Percentiles rank a stretch among this genome's conserved stretches.
phyloP scores from a whole-genome alignment of 2,888 invertebrate genomes.

The Hermaeophaga mercurialis region DNA sequence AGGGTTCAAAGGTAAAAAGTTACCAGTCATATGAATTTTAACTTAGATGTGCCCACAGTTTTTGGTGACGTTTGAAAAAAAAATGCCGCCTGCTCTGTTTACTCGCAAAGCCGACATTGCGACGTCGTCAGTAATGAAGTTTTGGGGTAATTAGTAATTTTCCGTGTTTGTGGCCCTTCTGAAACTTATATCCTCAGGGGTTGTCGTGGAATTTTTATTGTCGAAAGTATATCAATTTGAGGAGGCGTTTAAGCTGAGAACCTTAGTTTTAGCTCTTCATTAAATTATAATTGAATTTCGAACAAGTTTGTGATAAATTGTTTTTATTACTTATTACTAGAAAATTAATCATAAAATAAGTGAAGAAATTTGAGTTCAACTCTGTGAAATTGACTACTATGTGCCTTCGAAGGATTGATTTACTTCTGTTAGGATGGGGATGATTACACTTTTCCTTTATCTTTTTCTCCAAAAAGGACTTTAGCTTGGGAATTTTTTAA shows the following conservation, averaged over 20 bases:
- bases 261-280: constrained; percentile 20
- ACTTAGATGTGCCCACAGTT: no score
- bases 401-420: no score
- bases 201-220: constrained; percentile 28
- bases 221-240: constrained; percentile 25
- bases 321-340: background rate
- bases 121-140: constrained; percentile 24
- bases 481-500: no score
- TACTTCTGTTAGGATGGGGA: no score
- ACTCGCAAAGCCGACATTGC: background rate
- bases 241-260: constrained; percentile 14
- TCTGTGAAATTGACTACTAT: no score
- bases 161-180: constrained; percentile 27
- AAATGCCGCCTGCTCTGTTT: background rate
- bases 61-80: no score
- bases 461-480: no score
- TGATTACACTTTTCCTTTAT: no score
- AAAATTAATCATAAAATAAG: no score
- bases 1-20: no score
- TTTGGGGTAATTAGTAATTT: constrained; percentile 40
- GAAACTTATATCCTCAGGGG: constrained; percentile 26
- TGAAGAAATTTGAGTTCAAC: no score
- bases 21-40: no score
- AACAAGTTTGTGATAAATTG: background rate
- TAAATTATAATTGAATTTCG: constrained; percentile 18